phyloP scores from a whole-genome alignment of 2,888 invertebrate species.

The Julus scanicus region DNA sequence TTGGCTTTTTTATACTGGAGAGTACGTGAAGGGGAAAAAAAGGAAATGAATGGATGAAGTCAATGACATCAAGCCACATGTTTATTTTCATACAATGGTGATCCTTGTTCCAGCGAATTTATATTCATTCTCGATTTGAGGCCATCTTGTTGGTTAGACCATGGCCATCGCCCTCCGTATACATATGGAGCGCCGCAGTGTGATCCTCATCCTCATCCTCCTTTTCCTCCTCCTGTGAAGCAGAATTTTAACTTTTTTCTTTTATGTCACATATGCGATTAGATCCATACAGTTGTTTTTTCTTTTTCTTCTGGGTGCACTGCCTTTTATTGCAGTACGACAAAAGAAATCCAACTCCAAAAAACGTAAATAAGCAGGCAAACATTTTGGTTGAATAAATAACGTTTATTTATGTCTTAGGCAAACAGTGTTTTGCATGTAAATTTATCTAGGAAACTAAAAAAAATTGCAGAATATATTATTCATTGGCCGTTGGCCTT shows the following conservation, averaged over 20 bases:
- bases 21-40: background rate
- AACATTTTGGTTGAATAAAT: background rate
- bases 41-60: constrained; percentile 8
- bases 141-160: background rate
- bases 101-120: background rate
- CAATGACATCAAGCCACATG: constrained; percentile 28
- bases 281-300: background rate
- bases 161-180: background rate
- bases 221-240: background rate
- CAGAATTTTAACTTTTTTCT: background rate
- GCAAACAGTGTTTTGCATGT: background rate
- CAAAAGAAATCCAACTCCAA: background rate
- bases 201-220: background rate
- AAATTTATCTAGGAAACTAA: background rate
- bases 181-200: background rate
- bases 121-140: background rate
- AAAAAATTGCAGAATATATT: background rate
- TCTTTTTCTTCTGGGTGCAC: background rate
- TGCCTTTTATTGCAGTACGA: background rate
- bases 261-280: constrained; percentile 10
- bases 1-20: background rate
- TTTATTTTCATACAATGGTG: constrained; percentile 33
- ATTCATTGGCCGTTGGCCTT: background rate
- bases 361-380: background rate
- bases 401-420: background rate